These are phyloP conservation scores for Eleginops maclovinus DNA, from an alignment of 2,113 vertebrate genomes.

Conservation along the genomic window DNA sequence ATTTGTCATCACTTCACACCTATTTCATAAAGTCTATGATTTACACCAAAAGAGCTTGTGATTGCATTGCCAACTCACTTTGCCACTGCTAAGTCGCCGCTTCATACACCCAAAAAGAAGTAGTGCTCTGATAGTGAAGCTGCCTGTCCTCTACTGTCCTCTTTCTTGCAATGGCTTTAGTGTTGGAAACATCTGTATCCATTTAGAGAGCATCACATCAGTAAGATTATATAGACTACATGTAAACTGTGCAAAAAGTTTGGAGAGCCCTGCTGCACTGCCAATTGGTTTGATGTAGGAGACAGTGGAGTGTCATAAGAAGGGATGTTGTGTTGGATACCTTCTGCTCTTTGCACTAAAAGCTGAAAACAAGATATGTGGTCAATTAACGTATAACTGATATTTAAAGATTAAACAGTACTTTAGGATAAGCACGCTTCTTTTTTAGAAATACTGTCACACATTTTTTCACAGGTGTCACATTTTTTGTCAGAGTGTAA, in stretches of 20 bases:
- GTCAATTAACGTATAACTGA: background rate
- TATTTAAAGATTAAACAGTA: background rate
- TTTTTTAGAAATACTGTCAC: background rate
- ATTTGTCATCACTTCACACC: slow-evolving; percentile 64
- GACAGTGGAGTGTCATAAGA: slow-evolving; percentile 1
- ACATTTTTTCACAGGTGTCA: background rate
- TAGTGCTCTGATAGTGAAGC: slow-evolving; percentile 1
- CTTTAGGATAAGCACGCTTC: background rate
- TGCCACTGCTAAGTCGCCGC: background rate
- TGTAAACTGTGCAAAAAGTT: slow-evolving; percentile 28
- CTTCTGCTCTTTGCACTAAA: too few relatives aligned
- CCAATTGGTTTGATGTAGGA: background rate
- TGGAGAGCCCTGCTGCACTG: slow-evolving; percentile 7
- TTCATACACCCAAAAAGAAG: slow-evolving; percentile 6
- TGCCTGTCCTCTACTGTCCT: background rate
- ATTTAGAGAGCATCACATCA: background rate
- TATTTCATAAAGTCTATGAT: background rate
- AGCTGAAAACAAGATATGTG: background rate
- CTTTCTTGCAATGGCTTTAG: background rate
- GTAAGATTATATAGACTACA: background rate
- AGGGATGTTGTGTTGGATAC: slow-evolving; percentile 2
- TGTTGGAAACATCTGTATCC: background rate
- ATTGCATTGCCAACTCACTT: slow-evolving; percentile 38
- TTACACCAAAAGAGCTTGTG: slow-evolving; percentile 42
- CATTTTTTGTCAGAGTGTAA: background rate